phyloP scores from a whole-genome alignment of 2,888 invertebrate species.

The Lycia hirtaria region DNA sequence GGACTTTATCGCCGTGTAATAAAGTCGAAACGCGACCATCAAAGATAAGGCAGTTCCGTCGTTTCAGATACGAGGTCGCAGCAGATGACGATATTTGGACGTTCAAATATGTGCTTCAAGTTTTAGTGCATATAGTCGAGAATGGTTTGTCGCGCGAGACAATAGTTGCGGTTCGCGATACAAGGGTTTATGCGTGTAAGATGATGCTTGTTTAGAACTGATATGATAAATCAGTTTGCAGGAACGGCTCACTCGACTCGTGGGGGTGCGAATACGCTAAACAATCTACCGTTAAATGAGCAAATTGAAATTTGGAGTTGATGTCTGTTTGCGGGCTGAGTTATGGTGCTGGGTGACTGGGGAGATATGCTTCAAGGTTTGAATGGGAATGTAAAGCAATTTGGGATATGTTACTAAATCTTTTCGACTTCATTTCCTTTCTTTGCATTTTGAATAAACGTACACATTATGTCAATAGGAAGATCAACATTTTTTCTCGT shows the following conservation, averaged over 20 bases:
- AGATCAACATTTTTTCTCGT: too few relatives aligned
- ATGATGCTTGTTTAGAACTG: constrained; percentile 84
- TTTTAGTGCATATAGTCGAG: constrained; percentile 73
- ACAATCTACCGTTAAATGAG: constrained; percentile 76
- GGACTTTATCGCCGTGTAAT: constrained; percentile 44
- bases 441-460: too few relatives aligned
- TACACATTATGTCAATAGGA: too few relatives aligned
- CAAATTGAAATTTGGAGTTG: constrained; percentile 70
- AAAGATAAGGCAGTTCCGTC: constrained; percentile 44
- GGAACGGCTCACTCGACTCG: constrained; percentile 76
- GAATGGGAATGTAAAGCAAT: not conserved
- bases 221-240: constrained; percentile 85
- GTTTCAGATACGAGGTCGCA: constrained; percentile 47
- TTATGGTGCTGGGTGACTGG: constrained; percentile 37
- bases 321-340: constrained; percentile 43
- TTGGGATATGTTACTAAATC: not conserved
- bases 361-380: constrained; percentile 12
- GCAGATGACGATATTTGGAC: constrained; percentile 66
- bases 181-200: constrained; percentile 83
- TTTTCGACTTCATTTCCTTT: not conserved
- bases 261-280: constrained; percentile 66
- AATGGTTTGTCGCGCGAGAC: constrained; percentile 64
- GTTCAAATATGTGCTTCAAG: constrained; percentile 76
- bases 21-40: constrained; percentile 48
- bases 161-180: constrained; percentile 64